Evolutionary conservation across 2,888 invertebrate genomes (phyloP), one percentile per base, ranked within the genome.

Genomic region (Parthenolecanium corni): DNA sequence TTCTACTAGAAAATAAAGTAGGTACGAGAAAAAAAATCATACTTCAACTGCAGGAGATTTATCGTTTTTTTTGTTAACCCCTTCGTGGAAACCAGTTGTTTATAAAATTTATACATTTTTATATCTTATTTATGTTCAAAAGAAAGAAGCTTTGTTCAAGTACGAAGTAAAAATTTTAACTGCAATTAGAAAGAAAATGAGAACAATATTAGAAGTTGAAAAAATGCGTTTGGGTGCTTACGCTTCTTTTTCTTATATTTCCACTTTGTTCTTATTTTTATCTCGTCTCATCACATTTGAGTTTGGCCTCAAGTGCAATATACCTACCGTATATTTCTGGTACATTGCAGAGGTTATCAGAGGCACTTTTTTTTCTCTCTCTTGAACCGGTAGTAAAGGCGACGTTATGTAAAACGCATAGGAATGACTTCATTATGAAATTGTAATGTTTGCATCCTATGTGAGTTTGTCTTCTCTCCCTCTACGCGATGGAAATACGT

Each of bases 391-490:
- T 54, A 54, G 54, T 54, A 9, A 24, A 21, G n/a, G 14, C n/a
- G 42, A n/a, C 23, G 54, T 54, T 54, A 54, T 42, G n/a, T 24
- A 42, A 54, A 38, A 40, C 20, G 52, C 24, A 52, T 25, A 25
- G n/a, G 23, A 21, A 49, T 49, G 6, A 49, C 49, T 49, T 49
- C 49, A 49, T 49, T 49, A 49, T 21, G 49, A 21, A 6, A 14
- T 18, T 18, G 44, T 18, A 14, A n/a, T 14, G n/a, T 44, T 16
- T 44, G n/a, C 44, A 16, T 44, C 18, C 3, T 4, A 18, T 44
- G 44, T 18, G 4, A 9, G 31, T 31, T 31, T 31, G 31, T 31
- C 38, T 31, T 31, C 31, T 31, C 9, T 6, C 31, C 31, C 9
- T 31, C 31, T 31, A 31, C 31, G 4, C 5, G 4, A 31, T 31